Base-by-base conservation (phyloP, 1,140 invertebrate species). In the Ceratina japonica region DNA sequence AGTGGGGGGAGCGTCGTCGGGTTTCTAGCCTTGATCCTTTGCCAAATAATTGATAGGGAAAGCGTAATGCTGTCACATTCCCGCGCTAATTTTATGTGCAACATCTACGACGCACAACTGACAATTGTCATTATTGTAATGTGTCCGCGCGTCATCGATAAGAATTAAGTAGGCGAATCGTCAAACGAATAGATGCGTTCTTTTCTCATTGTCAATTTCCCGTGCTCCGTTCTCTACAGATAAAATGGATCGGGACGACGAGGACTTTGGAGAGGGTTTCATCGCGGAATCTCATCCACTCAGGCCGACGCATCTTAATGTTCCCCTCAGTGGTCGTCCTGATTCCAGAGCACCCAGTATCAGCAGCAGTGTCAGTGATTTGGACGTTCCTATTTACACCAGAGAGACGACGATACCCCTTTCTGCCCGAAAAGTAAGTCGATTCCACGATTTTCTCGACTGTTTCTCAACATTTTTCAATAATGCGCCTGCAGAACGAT, bases 351-450 rank as follows among this genome's bases (percentile, higher is more conserved):
- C 92, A 12, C 88, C 91, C 3, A 94, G 94, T 80, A 93, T 94
- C 68, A 93, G 93, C 13, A 94, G 94, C 74, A 94, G 93, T 75
- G 89, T 94, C 59, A 94, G 92, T 74, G 94, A 94, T 79, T 90
- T 94, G 86, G 94, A 94, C 79, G 93, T 93, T 22, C 94, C 94
- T 8, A 94, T 94, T 84, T 94, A 94, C 78, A 89, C 91, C 15
- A 89, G 92, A 5, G 89, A 93, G 56, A 92, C 92, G 0, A 92
- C 91, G 13, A 69, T 91, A 82, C 91, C 90, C 10, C 54, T 91
- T 1, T 90, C 89, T 2, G 87, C 86, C 15, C 88, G 84, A 81
- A 87, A 85, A 87, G 92, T 92, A 85, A 89, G 88, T 86, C 66
- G 0, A 64, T n/a, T 31, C 27, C 5, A 16, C 24, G 20, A n/a